Conservation (phyloP, 2,797 vertebrate genomes). For the Masticophis lateralis region DNA sequence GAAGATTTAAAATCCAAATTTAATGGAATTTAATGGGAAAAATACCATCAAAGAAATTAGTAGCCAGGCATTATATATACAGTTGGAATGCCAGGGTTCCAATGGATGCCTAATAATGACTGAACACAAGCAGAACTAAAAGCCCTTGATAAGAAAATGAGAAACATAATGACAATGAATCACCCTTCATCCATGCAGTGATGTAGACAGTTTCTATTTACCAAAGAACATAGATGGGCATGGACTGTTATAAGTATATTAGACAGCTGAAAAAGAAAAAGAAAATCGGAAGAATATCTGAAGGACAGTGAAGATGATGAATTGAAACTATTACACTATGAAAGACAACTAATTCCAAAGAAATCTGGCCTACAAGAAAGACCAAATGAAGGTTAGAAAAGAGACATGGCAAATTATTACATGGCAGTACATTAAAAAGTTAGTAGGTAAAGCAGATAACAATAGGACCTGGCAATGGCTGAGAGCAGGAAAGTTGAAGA, state of each 20-base stretch:
- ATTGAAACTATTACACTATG: neutral
- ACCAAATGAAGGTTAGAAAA: neutral
- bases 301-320: neutral
- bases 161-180: neutral
- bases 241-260: neutral
- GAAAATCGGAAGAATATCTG: neutral
- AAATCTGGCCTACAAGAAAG: neutral
- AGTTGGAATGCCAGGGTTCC: neutral
- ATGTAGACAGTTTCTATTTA: neutral
- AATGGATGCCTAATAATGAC: neutral
- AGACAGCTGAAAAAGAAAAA: neutral
- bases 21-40: neutral
- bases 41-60: neutral
- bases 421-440: neutral
- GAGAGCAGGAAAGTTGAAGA: neutral
- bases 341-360: neutral
- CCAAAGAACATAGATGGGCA: neutral
- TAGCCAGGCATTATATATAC: neutral
- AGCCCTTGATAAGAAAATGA: neutral
- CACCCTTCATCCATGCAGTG: neutral
- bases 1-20: neutral
- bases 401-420: neutral
- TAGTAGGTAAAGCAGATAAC: neutral
- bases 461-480: neutral
- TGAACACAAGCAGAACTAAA: neutral